These are phyloP conservation scores for Strongylocentrotus purpuratus DNA, from an alignment of 35 echinoderm and acorn worm genomes.

Conservation along the genomic window DNA sequence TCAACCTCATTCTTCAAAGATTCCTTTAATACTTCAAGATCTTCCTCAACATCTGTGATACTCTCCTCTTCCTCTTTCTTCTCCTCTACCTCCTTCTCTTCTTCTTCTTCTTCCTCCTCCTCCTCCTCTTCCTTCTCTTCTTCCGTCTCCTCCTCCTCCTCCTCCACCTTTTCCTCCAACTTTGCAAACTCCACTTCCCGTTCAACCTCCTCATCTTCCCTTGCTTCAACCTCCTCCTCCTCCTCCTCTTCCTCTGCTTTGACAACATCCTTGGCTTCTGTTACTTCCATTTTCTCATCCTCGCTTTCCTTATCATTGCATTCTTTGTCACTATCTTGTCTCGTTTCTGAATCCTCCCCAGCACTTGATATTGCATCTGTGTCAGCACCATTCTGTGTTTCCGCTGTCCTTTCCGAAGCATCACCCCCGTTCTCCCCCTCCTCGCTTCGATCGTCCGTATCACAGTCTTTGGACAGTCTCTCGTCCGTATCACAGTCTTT, in stretches of 20 bases:
- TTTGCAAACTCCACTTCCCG: neutral
- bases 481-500: constrained; percentile 1
- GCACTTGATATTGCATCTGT: neutral
- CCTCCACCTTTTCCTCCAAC: neutral
- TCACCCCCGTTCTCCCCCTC: neutral
- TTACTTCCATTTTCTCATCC: constrained; percentile 20
- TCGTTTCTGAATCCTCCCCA: neutral
- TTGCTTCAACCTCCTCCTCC: constrained; percentile 29
- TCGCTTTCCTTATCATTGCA: neutral
- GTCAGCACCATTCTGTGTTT: constrained; percentile 14
- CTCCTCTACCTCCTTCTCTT: neutral
- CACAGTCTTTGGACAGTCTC: constrained; percentile 16
- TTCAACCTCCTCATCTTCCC: neutral
- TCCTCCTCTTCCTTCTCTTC: neutral
- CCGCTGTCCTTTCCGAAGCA: neutral
- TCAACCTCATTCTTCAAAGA: neutral
- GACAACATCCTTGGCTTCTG: neutral
- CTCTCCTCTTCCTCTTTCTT: neutral
- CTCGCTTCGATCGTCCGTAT: constrained; percentile 39
- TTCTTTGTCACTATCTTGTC: constrained; percentile 14
- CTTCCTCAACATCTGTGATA: neutral
- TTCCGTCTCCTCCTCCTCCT: neutral
- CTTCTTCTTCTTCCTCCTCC: neutral
- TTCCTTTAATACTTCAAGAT: neutral
- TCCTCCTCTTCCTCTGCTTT: constrained; percentile 40